Evolutionary conservation across 2,888 invertebrate genomes (phyloP).

Genomic region (Phoenoteleia sp.): DNA sequence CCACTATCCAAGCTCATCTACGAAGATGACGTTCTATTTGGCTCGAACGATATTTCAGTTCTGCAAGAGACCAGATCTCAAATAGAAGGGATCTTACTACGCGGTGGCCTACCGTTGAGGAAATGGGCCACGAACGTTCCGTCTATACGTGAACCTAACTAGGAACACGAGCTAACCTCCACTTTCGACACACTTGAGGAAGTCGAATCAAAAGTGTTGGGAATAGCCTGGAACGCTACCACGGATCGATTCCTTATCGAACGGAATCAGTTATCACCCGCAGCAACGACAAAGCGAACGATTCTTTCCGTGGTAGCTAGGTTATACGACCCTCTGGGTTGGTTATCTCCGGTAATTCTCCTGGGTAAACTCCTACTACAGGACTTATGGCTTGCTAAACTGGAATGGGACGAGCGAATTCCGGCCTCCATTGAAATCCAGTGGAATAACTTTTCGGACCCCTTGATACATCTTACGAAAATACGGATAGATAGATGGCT

Average conservation of each 20-base stretch:
- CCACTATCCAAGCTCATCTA: no score
- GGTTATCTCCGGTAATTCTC: background rate
- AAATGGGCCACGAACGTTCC: no score
- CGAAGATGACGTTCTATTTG: no score
- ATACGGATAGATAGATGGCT: slow-evolving; percentile 13
- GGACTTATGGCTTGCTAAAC: slow-evolving; percentile 18
- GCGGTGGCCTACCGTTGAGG: no score
- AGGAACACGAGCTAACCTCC: background rate
- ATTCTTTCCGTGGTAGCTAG: background rate
- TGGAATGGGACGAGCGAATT: slow-evolving; percentile 42
- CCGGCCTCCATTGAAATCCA: background rate
- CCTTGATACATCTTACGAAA: background rate
- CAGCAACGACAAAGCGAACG: background rate
- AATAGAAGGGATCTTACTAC: no score
- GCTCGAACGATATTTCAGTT: no score
- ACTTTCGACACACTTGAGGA: background rate
- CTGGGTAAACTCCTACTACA: slow-evolving; percentile 17
- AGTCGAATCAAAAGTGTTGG: background rate
- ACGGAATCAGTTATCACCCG: background rate
- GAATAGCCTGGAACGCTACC: background rate
- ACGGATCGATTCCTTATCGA: background rate
- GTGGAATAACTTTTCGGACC: background rate
- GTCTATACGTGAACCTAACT: no score
- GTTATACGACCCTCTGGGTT: background rate
- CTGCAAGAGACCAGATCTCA: no score